These are phyloP conservation scores for Diachrysia chrysitis DNA, from an alignment of 2,888 invertebrate species.

Conservation along the genomic window DNA sequence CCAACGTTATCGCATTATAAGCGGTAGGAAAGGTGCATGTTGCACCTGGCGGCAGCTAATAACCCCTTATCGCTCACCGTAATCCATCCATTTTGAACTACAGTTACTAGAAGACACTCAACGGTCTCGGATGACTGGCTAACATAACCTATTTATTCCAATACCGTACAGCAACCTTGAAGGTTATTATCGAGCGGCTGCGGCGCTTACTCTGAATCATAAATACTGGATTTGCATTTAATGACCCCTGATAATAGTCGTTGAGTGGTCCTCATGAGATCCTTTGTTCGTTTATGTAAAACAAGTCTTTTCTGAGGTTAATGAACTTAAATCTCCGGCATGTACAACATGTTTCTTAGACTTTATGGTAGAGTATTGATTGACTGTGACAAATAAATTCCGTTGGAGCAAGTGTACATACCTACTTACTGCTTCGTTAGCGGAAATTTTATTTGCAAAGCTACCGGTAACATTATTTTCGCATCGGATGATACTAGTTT, in stretches of 20 bases:
- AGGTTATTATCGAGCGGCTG: slow-evolving; percentile 50
- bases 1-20: slow-evolving; percentile 31
- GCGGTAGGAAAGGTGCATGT: slow-evolving; percentile 43
- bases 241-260: slow-evolving; percentile 41
- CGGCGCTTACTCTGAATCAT: slow-evolving; percentile 65
- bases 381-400: slow-evolving; percentile 1
- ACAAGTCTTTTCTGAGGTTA: slow-evolving; percentile 9
- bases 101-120: slow-evolving; percentile 65
- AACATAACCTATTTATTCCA: slow-evolving; percentile 53
- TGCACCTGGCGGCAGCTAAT: slow-evolving; percentile 63
- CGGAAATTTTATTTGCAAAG: too few relatives aligned
- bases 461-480: too few relatives aligned
- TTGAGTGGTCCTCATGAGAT: slow-evolving; percentile 5
- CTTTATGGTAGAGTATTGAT: background rate
- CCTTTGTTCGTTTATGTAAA: slow-evolving; percentile 27
- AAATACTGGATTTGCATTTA: slow-evolving; percentile 61
- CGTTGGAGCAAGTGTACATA: background rate
- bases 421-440: background rate
- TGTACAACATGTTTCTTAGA: background rate
- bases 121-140: slow-evolving; percentile 65
- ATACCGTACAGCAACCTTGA: slow-evolving; percentile 67
- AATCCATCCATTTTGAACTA: slow-evolving; percentile 54
- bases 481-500: too few relatives aligned
- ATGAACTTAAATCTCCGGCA: background rate
- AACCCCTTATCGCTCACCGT: slow-evolving; percentile 66